These are phyloP conservation scores for Pyrrhosoma nymphula DNA, from an alignment of 2,888 invertebrate genomes.

Conservation along the genomic window DNA sequence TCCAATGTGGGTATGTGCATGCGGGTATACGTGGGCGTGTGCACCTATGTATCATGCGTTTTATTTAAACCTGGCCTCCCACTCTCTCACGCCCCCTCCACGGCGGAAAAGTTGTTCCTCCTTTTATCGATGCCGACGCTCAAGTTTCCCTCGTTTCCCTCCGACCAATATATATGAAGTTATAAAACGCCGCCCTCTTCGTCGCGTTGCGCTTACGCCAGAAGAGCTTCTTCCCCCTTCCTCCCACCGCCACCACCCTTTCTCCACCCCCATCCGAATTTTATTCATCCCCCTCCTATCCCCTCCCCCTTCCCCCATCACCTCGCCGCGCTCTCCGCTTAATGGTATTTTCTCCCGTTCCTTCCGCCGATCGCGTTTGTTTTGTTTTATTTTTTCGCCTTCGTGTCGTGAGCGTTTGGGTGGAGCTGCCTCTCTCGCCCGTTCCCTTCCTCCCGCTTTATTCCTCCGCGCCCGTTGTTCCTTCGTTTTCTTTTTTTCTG, in stretches of 20 bases:
- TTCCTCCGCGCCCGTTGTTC: background rate
- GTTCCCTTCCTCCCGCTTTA: background rate
- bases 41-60: background rate
- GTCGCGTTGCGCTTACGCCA: background rate
- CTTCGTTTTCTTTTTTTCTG: background rate
- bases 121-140: conserved; percentile 23
- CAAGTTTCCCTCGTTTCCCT: background rate
- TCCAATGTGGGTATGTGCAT: background rate
- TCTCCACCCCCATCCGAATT: background rate
- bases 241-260: background rate
- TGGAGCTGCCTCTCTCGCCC: background rate
- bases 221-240: background rate
- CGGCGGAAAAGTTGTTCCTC: background rate
- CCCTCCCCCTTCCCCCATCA: background rate
- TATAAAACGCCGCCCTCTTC: background rate
- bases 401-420: conserved; percentile 4
- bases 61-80: background rate
- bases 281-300: background rate
- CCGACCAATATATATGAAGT: conserved; percentile 19
- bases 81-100: background rate
- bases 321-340: background rate
- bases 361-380: background rate
- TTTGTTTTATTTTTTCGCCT: background rate
- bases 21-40: background rate
- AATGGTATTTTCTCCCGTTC: conserved; percentile 11